phyloP scores from a whole-genome alignment of 1,140 invertebrate species.

The Drosophila neocordata region DNA sequence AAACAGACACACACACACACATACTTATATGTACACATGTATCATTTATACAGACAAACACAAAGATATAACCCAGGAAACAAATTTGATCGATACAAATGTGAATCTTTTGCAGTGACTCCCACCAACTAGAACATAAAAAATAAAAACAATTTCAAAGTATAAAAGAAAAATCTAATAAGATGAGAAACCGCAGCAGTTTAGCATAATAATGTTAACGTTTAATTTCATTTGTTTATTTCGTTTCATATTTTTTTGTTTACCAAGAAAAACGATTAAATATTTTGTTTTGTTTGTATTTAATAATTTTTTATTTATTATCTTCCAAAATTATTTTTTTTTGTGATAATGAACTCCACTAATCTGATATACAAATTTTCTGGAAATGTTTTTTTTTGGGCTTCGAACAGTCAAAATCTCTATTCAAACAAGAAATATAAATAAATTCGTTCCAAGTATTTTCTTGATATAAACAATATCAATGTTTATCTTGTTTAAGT shows the following conservation, averaged over 20 bases:
- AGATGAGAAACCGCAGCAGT: no score
- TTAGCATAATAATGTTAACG: no score
- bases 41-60: not conserved
- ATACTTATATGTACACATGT: constrained; percentile 9
- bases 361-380: not conserved
- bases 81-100: not conserved
- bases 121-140: no score
- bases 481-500: constrained; percentile 7
- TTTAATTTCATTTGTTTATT: not conserved
- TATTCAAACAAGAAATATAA: constrained; percentile 8
- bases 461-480: constrained; percentile 8
- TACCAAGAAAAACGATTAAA: not conserved
- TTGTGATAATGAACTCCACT: not conserved
- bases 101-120: not conserved
- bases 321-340: not conserved
- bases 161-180: no score
- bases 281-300: not conserved
- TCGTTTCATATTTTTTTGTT: not conserved
- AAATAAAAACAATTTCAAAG: no score
- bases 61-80: not conserved
- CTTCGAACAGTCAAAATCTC: not conserved
- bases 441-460: constrained; percentile 13
- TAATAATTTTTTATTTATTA: not conserved
- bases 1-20: constrained; percentile 31
- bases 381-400: not conserved